Base-by-base conservation (phyloP, 2,888 invertebrate genomes). In the Aphrophora alni region DNA sequence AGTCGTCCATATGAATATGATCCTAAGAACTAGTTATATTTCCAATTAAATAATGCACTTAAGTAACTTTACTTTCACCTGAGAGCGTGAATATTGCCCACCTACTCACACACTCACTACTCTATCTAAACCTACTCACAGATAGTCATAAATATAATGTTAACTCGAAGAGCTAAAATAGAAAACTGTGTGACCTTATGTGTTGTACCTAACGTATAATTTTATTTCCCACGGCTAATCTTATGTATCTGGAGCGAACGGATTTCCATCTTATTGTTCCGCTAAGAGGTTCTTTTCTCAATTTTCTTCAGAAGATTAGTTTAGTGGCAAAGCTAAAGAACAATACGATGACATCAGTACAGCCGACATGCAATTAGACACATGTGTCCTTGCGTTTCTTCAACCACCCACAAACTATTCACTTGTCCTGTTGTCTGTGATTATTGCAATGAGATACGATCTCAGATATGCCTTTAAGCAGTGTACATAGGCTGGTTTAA, bases 231-330 rank as follows among this genome's bases (percentile, higher is more conserved):
- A 59, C 59, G 59, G 59, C 21, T 59, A 59, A 59, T 21, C 12
- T 59, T 59, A 59, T 59, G 59, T 21, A 59, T 59, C 59, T 59
- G 59, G 59, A 59, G 59, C 59, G 59, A 59, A 59, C 59, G 59
- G 59, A 59, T 59, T 59, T 59, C 21, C n/a, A 59, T 59, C 21
- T 59, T 59, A 59, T 59, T 59, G 59, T 59, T 59, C 59, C 59
- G 59, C 59, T 59, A 59, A 59, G 10, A 59, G 59, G 59, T 59
- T 59, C 59, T 59, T 59, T 59, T 59, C 59, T 59, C 59, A 59
- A 59, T 59, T 59, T 59, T 59, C 59, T 59, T 59, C 59, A 59
- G 59, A n/a, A 59, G 59, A 59, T 59, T 59, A 59, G 21, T 21
- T 59, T 59, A 59, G 4, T 59, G n/a, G 59, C 59, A 59, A 21